A percentile compares a stretch with the other conserved stretches of the same genome.
phyloP scores from a whole-genome alignment of 2,797 vertebrate species.

The Phrynocephalus vlangalii region DNA sequence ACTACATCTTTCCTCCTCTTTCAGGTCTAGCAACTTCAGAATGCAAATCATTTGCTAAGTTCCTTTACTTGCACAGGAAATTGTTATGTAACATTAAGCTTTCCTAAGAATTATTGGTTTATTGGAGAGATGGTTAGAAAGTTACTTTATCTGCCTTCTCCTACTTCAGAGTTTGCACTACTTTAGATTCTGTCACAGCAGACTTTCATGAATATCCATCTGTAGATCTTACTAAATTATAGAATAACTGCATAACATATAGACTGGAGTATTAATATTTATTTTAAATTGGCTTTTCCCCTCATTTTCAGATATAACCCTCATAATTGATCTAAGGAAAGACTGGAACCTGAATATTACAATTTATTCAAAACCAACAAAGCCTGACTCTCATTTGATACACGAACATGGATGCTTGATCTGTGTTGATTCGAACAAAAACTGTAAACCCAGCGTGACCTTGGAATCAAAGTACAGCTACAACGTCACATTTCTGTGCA shows the following conservation, averaged over 20 bases:
- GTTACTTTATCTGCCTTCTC: not conserved
- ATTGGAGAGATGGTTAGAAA: not conserved
- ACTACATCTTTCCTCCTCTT: not conserved
- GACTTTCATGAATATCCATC: not conserved
- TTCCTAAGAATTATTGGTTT: not conserved
- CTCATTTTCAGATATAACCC: constrained; percentile 68
- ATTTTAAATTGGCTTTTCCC: not conserved
- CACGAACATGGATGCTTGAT: constrained; percentile 73
- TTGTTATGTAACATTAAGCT: not conserved
- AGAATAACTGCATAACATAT: not conserved
- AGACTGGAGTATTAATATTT: fast-evolving
- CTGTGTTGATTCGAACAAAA: constrained; percentile 70
- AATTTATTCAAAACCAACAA: constrained; percentile 60
- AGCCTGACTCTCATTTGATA: fast-evolving
- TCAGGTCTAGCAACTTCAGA: not conserved
- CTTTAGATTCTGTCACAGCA: not conserved
- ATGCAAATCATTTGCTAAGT: not conserved
- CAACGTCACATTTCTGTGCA: constrained; percentile 78
- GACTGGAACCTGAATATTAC: constrained; percentile 67
- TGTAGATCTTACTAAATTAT: not conserved
- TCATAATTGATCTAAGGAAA: constrained; percentile 73
- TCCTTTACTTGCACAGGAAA: not conserved
- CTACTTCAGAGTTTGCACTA: not conserved
- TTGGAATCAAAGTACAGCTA: constrained; percentile 65
- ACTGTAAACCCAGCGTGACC: constrained; percentile 70